Evolutionary conservation across 2,888 invertebrate genomes (phyloP), one percentile per base, ranked within the genome.

Genomic region (Lepidocyrtinus sp.): DNA sequence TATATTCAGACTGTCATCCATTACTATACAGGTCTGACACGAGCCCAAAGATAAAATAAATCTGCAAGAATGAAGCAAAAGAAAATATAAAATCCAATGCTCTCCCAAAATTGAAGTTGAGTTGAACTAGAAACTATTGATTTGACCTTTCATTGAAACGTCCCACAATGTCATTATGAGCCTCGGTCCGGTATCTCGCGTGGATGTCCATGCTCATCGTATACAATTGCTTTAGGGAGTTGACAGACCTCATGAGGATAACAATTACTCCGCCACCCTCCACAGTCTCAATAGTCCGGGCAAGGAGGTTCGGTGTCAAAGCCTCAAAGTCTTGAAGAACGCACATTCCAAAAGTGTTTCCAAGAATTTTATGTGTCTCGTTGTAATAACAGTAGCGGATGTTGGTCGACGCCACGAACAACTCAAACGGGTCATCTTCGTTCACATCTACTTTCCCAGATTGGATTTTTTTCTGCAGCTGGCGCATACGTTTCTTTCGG

Each of bases 161-260:
- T 81, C 96, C 95, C 15, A 96, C 94, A 17, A 99, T 92, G 87
- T 96, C 94, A 88, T 94, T 93, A 88, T 98, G 96, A 0, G 97
- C 95, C 90, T 99, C 98, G 0, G 99, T 99, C 85, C 98, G 92
- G 88, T 95, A 97, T 86, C 96, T 92, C 84, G 96, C 93, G 90
- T 99, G 99, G 0, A 99, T 98, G 91, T 99, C 99, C 99, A 99
- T 99, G 83, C 94, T 94, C 91, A 99, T 94, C 0, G 98, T 95
- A 88, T 96, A 99, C 1, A 99, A 91, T 88, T 99, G 98, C 88
- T 96, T 93, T 24, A 99, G 90, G 0, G 98, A 98, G 75, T 92
- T 91, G 88, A 99, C 91, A 0, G 94, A 92, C 88, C 95, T 93
- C 15, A 99, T 90, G 5, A 99, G 90, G 81, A 99, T 91, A 67